Base-by-base conservation (phyloP, 64 coral and sea anemone genomes). In the Montipora sp. region DNA sequence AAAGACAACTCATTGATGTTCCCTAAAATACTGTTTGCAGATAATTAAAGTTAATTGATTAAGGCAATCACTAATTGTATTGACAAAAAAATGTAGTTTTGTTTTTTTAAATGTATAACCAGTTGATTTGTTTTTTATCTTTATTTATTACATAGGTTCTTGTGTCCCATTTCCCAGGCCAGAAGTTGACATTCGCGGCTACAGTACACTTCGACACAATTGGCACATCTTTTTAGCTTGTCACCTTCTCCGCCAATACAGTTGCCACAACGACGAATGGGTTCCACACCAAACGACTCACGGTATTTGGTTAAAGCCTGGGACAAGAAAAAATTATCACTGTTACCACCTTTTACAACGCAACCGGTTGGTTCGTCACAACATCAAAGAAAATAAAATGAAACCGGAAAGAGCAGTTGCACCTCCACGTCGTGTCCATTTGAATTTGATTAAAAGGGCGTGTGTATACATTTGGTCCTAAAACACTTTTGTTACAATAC, bases 171-270 rank as follows among this genome's bases (percentile, higher is more conserved):
- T 55, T 96, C 92, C 95, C 95, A 96, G 24, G 89, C 92, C 66
- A 81, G 50, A 8, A 94, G 18, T 73, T 96, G 95, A 51, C 95
- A 96, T 51, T 87, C 66, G 13, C 83, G 60, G 12, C 92, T 94
- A 69, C 92, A 96, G 78, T 96, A 96, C 36, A 91, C 88, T 75
- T 96, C 95, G 5, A 83, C 48, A 70, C 95, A 96, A 10, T 96
- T 89, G 6, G 77, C 95, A 91, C 95, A 96, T 70, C 95, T 93
- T 79, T 96, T 96, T 0, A 96, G 89, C 59, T 96, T 96, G 50
- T 96, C 95, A 19, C 95, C 95, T 69, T 94, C 95, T 12, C 95
- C 95, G 69, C 91, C 95, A 47, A 85, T 61, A n/a, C 95, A 96
- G 18, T 87, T 63, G 12, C 87, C 95, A 83, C 95, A 96, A 5